phyloP scores from a whole-genome alignment of 1,140 invertebrate genomes.

The Trissolcus basalis region DNA sequence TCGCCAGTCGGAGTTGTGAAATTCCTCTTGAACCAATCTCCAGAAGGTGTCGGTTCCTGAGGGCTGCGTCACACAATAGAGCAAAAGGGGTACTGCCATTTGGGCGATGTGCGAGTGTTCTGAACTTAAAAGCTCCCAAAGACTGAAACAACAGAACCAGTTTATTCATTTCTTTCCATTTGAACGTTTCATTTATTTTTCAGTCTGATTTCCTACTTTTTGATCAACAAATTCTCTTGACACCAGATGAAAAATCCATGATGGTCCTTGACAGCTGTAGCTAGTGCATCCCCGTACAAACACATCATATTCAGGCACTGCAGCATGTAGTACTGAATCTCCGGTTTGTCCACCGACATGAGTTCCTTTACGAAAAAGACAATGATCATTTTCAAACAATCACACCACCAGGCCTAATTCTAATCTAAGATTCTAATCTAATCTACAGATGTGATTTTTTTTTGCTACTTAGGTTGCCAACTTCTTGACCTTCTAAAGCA shows the following conservation, averaged over 20 bases:
- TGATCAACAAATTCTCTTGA: constrained; percentile 96
- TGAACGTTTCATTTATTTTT: too few relatives aligned
- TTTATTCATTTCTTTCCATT: too few relatives aligned
- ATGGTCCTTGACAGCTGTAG: constrained; percentile 91
- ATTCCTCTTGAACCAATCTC: constrained; percentile 94
- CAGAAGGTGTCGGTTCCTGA: constrained; percentile 96
- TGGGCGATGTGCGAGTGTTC: constrained; percentile 95
- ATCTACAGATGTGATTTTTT: not conserved
- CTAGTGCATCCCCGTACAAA: constrained; percentile 94
- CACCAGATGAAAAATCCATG: constrained; percentile 98
- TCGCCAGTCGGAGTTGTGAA: constrained; percentile 92
- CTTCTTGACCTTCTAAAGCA: too few relatives aligned
- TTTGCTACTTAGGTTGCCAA: too few relatives aligned
- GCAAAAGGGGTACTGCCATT: constrained; percentile 90
- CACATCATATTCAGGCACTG: constrained; percentile 94
- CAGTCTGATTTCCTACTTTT: constrained; percentile 88
- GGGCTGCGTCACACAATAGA: constrained; percentile 95
- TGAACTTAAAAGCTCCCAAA: constrained; percentile 95
- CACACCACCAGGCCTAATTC: not conserved
- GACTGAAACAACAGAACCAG: constrained; percentile 80
- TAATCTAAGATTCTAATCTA: constrained; percentile 1
- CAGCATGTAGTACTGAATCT: constrained; percentile 95
- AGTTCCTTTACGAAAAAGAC: constrained; percentile 81
- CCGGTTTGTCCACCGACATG: constrained; percentile 88
- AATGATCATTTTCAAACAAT: not conserved